Evolutionary conservation across 1,140 invertebrate genomes (phyloP).

Genomic region (Achroia grisella): DNA sequence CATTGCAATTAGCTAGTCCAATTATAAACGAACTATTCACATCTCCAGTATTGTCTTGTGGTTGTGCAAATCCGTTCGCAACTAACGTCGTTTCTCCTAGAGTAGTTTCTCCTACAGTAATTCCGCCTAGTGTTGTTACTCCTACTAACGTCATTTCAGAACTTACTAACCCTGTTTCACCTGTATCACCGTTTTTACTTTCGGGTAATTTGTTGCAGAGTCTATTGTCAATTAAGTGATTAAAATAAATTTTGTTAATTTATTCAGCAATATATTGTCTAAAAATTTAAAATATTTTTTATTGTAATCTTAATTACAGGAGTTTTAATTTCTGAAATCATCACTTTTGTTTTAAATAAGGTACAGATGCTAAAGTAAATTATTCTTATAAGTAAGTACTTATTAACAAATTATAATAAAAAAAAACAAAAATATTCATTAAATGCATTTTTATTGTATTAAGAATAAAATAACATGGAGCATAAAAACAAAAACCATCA

Average conservation of each 20-base stretch:
- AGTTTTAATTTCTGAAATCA: neutral
- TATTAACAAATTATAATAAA: too few species aligned
- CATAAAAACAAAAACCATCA: too few species aligned
- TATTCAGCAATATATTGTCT: neutral
- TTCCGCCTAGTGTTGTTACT: constrained; percentile 9
- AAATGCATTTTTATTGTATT: too few species aligned
- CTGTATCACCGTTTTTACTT: neutral
- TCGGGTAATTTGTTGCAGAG: neutral
- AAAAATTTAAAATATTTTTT: neutral
- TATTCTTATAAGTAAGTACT: too few species aligned
- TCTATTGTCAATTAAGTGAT: neutral
- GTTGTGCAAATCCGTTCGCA: constrained; percentile 27
- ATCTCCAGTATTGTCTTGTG: constrained; percentile 26
- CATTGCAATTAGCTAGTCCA: constrained; percentile 30
- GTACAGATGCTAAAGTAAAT: too few species aligned
- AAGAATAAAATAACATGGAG: too few species aligned
- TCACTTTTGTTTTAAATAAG: too few species aligned
- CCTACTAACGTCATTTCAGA: constrained; percentile 10
- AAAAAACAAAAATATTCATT: too few species aligned
- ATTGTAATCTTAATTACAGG: neutral
- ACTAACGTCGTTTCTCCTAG: constrained; percentile 3
- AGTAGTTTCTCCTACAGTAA: constrained; percentile 2
- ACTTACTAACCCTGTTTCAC: neutral
- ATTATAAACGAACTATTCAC: constrained; percentile 37
- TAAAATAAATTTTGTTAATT: neutral